These are phyloP conservation scores for Diplogasteroides magnus DNA, from an alignment of 1,140 invertebrate genomes.

Conservation along the genomic window DNA sequence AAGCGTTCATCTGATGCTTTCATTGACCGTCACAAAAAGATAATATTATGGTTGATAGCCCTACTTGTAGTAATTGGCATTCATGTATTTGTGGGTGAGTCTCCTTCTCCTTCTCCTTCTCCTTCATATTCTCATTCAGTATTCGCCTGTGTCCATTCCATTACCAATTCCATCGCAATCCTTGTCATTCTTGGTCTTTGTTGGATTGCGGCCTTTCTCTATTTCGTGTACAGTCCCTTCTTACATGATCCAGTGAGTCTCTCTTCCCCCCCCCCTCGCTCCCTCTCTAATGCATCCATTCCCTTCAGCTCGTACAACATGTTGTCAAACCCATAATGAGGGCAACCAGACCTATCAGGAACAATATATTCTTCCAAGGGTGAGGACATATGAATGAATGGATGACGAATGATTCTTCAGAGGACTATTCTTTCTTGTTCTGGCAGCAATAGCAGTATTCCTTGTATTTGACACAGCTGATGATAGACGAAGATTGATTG, in stretches of 20 bases:
- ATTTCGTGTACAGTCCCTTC: slow-evolving; percentile 55
- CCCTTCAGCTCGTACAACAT: neutral
- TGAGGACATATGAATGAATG: no score
- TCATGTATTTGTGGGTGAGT: slow-evolving; percentile 31
- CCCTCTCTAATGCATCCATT: neutral
- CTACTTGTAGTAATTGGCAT: slow-evolving; percentile 13
- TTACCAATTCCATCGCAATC: slow-evolving; percentile 69
- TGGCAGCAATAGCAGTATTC: slow-evolving; percentile 44
- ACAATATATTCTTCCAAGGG: no score
- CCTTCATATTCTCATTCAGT: slow-evolving; percentile 28
- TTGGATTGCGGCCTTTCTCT: slow-evolving; percentile 67
- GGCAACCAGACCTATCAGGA: no score
- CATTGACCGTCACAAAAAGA: slow-evolving; percentile 1
- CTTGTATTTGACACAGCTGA: slow-evolving; percentile 63
- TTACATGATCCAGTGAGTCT: neutral
- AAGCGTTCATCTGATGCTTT: neutral
- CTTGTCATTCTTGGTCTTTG: slow-evolving; percentile 65
- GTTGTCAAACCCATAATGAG: slow-evolving; percentile 59
- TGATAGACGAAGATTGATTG: slow-evolving; percentile 61
- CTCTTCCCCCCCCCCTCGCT: neutral
- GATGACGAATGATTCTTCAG: no score
- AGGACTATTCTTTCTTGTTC: neutral
- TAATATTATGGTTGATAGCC: slow-evolving; percentile 8
- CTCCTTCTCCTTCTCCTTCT: slow-evolving; percentile 1
- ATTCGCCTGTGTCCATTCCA: slow-evolving; percentile 40